phyloP scores from a whole-genome alignment of 1,140 invertebrate genomes.

The Pseudobourletiella spinata region DNA sequence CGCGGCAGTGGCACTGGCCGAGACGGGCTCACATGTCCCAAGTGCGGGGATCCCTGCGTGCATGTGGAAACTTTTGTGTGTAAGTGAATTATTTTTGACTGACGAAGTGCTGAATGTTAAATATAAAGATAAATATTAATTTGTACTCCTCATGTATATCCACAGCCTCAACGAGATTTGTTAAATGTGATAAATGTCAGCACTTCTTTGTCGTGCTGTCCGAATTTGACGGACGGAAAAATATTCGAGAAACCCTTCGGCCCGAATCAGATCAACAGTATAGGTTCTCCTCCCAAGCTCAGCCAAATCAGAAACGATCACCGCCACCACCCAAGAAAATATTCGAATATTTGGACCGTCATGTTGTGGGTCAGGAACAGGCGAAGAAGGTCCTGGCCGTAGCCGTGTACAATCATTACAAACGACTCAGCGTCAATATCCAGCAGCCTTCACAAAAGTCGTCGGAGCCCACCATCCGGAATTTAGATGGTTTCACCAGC shows the following conservation, averaged over 20 bases:
- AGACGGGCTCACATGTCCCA: constrained; percentile 71
- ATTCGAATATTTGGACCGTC: constrained; percentile 30
- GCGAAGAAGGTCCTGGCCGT: constrained; percentile 98
- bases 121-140: too few species aligned
- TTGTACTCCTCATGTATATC: too few species aligned
- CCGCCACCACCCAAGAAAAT: constrained; percentile 84
- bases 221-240: constrained; percentile 60
- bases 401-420: constrained; percentile 98
- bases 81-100: constrained; percentile 47
- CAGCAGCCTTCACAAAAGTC: constrained; percentile 45
- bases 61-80: constrained; percentile 95
- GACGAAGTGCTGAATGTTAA: too few species aligned
- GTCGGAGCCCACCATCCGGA: constrained; percentile 23
- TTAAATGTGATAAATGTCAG: constrained; percentile 96
- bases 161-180: constrained; percentile 77
- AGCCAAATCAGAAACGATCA: constrained; percentile 61
- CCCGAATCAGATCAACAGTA: constrained; percentile 16
- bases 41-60: constrained; percentile 90
- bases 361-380: constrained; percentile 91
- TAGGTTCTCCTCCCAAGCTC: constrained; percentile 21
- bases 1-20: constrained; percentile 41
- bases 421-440: constrained; percentile 90
- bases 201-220: constrained; percentile 96
- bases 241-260: constrained; percentile 20
- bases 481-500: constrained; percentile 33